Conservation (phyloP, 2,797 vertebrate species). For the Podarcis siculus region DNA sequence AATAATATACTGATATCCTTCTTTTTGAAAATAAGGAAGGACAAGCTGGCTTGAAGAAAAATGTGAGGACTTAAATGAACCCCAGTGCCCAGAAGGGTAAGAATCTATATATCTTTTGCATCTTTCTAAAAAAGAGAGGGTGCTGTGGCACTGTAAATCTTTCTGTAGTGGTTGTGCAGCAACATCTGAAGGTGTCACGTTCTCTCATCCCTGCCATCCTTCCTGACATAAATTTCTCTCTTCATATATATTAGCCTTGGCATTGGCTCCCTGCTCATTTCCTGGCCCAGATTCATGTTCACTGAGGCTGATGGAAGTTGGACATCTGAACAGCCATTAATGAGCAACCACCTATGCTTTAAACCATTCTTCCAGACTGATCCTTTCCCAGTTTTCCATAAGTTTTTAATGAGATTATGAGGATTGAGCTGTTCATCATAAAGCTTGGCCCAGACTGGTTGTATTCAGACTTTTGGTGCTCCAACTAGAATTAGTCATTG, state of each 20-base stretch:
- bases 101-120: slow-evolving; percentile 40
- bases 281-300: no score
- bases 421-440: no score
- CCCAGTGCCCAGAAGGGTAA: slow-evolving; percentile 92
- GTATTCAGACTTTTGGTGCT: neutral
- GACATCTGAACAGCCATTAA: no score
- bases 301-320: no score
- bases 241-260: no score
- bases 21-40: slow-evolving; percentile 71
- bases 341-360: no score
- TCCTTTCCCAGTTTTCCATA: no score
- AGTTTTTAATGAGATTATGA: no score
- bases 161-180: neutral
- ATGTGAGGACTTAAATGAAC: slow-evolving; percentile 77
- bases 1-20: neutral
- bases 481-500: neutral
- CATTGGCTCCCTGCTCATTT: no score
- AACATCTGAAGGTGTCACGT: neutral
- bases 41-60: slow-evolving; percentile 83
- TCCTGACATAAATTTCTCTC: neutral
- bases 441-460: no score
- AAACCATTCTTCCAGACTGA: no score
- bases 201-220: neutral
- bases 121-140: neutral
- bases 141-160: neutral